Percentiles rank a stretch among this genome's conserved stretches.
Evolutionary conservation across 2,113 vertebrate species (phyloP).

Genomic region (Trichomycterus rosablanca): DNA sequence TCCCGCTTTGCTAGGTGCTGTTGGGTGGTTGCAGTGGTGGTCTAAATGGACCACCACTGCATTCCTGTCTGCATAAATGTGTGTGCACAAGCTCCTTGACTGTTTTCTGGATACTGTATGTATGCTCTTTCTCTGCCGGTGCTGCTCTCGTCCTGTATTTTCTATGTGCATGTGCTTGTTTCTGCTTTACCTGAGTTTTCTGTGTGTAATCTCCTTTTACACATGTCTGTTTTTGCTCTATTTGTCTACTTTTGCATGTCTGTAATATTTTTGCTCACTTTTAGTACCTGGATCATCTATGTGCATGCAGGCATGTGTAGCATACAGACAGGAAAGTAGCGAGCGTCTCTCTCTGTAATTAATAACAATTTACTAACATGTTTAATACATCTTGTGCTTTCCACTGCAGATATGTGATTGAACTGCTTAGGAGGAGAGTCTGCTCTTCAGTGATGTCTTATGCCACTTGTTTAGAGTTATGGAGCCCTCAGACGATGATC

Average conservation of each 20-base stretch:
- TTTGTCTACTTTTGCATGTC: not conserved
- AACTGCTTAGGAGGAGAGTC: slow-evolving; percentile 21
- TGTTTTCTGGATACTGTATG: too few relatives aligned
- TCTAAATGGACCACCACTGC: too few relatives aligned
- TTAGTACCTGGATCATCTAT: not conserved
- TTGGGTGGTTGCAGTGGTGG: too few relatives aligned
- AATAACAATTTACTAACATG: not conserved
- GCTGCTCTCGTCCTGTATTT: not conserved
- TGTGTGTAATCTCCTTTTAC: too few relatives aligned
- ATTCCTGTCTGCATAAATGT: too few relatives aligned
- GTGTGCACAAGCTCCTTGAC: too few relatives aligned
- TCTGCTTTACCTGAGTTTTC: not conserved
- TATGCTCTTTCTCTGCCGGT: too few relatives aligned
- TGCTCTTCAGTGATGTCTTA: slow-evolving; percentile 31
- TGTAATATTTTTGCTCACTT: not conserved
- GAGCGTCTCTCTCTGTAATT: not conserved
- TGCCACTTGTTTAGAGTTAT: slow-evolving; percentile 14
- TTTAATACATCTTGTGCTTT: not conserved
- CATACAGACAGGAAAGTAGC: not conserved
- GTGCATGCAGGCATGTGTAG: not conserved
- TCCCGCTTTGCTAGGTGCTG: too few relatives aligned
- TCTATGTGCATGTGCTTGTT: slow-evolving; percentile 6
- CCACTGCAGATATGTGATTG: slow-evolving; percentile 19
- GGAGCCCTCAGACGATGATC: slow-evolving; percentile 13
- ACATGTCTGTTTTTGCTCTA: slow-evolving; percentile 1